These are phyloP conservation scores for Pitangus sulphuratus DNA, from an alignment of 2,797 vertebrate genomes.

Conservation along the genomic window DNA sequence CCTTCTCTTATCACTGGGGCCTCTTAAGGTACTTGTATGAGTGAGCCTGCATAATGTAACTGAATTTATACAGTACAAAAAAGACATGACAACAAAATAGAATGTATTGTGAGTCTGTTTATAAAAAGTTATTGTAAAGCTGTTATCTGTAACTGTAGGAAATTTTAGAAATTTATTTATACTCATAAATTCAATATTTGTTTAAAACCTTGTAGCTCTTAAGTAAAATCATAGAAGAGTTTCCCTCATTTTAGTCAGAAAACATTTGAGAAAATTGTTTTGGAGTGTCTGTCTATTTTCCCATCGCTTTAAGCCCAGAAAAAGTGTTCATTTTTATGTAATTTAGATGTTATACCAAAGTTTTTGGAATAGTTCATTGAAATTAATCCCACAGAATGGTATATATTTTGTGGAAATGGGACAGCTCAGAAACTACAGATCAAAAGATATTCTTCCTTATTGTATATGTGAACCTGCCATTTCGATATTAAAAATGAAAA, in stretches of 20 bases:
- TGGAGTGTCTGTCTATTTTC: not conserved
- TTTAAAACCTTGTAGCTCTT: not conserved
- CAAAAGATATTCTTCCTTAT: slow-evolving; percentile 13
- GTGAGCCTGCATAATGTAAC: not conserved
- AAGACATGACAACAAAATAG: not conserved
- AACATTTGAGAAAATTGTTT: not conserved
- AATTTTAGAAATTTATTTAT: not conserved
- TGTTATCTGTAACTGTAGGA: not conserved
- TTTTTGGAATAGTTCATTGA: not conserved
- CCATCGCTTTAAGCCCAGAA: not conserved
- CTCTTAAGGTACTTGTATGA: not conserved
- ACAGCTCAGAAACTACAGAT: not conserved
- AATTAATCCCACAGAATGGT: not conserved
- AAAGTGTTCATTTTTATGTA: not conserved
- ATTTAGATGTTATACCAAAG: not conserved
- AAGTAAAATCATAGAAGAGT: not conserved
- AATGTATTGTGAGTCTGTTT: not conserved
- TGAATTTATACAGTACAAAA: not conserved
- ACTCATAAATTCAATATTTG: not conserved
- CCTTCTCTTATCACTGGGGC: not conserved
- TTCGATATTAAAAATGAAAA: not conserved
- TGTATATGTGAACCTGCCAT: not conserved
- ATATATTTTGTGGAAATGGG: not conserved
- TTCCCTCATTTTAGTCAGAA: not conserved
- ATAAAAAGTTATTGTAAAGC: not conserved